phyloP scores from a whole-genome alignment of 2,797 vertebrate genomes.

The Bradypus variegatus region DNA sequence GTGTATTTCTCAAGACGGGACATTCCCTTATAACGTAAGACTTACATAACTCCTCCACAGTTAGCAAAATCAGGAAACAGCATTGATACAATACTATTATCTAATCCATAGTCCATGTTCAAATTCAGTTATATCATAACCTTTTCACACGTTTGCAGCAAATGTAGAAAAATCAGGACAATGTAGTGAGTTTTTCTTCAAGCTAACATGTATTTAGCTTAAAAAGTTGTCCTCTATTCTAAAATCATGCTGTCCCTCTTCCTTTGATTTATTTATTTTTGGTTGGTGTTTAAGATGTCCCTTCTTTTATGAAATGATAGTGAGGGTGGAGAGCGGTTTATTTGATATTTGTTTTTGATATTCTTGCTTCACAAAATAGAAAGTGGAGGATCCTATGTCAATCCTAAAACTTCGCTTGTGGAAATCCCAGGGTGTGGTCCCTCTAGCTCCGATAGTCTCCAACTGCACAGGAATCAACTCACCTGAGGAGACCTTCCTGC shows the following conservation, averaged over 20 bases:
- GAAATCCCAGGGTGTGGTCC: neutral
- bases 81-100: neutral
- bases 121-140: neutral
- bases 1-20: slow-evolving; percentile 37
- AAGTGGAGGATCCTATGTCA: neutral
- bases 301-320: neutral
- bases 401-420: neutral
- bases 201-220: neutral
- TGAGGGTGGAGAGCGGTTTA: neutral
- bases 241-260: neutral
- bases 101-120: neutral
- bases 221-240: neutral
- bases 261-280: neutral
- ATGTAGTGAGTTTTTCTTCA: neutral
- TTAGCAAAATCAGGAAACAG: slow-evolving; percentile 41
- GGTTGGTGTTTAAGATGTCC: neutral
- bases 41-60: slow-evolving; percentile 12
- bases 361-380: neutral
- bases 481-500: neutral
- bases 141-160: neutral
- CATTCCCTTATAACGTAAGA: neutral
- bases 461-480: neutral
- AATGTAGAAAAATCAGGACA: neutral
- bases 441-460: neutral
- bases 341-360: slow-evolving; percentile 2